phyloP scores from a whole-genome alignment of 2,113 vertebrate genomes.

The Talpa occidentalis region DNA sequence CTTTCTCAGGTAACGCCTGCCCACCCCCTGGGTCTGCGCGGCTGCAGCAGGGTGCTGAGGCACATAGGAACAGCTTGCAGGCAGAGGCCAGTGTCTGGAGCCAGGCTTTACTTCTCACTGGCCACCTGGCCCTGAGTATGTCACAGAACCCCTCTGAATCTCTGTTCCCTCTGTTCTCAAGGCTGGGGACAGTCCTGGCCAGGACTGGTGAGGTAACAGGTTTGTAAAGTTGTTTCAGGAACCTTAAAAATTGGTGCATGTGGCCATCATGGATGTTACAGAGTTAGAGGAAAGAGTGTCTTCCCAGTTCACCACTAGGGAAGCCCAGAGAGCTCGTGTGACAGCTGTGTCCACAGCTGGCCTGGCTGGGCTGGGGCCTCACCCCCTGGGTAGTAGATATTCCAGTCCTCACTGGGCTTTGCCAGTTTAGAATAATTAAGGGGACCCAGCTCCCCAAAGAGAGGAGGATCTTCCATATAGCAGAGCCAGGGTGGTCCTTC shows the following conservation, averaged over 20 bases:
- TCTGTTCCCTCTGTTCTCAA: not conserved
- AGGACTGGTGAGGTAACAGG: not conserved
- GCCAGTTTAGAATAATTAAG: not conserved
- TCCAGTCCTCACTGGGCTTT: not conserved
- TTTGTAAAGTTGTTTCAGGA: not conserved
- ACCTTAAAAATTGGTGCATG: not conserved
- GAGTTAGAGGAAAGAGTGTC: not conserved
- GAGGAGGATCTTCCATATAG: not conserved
- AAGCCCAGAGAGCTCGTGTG: not conserved
- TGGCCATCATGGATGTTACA: not conserved
- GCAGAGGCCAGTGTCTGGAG: not conserved
- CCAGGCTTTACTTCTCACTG: not conserved
- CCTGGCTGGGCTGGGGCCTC: not conserved
- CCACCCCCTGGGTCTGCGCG: not conserved
- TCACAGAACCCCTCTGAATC: not conserved
- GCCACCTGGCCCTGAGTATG: not conserved
- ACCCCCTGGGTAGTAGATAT: not conserved
- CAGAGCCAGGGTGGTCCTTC: not conserved
- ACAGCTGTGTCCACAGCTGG: not conserved
- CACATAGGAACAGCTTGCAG: not conserved
- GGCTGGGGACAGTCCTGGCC: not conserved
- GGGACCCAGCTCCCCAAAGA: not conserved
- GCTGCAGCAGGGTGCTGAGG: not conserved
- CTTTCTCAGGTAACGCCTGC: slow-evolving; percentile 91
- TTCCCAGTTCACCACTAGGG: not conserved